Evolutionary conservation across 2,888 invertebrate species (phyloP).

Genomic region (Mesorhabditis belari): DNA sequence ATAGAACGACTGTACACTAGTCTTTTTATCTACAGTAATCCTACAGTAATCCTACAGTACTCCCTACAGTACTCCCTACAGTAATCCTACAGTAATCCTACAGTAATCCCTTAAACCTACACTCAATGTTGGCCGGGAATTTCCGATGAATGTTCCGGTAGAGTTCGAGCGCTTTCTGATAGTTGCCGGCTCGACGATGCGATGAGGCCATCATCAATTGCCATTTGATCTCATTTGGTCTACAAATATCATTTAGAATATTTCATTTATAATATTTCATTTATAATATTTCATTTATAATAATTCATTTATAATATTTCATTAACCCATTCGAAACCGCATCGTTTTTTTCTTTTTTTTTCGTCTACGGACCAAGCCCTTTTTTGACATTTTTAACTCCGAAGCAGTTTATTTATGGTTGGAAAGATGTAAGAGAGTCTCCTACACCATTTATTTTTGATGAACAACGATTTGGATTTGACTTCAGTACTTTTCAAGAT

Average conservation of each 20-base stretch:
- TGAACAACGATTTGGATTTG: too few species aligned
- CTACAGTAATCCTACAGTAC: neutral
- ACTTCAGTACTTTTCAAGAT: too few species aligned
- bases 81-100: conserved; percentile 57
- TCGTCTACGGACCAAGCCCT: conserved; percentile 11
- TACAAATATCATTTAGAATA: conserved; percentile 85
- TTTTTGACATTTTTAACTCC: neutral
- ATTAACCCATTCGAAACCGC: conserved; percentile 71
- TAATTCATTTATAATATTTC: conserved; percentile 71
- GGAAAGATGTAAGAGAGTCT: too few species aligned
- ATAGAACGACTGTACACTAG: neutral
- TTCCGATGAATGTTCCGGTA: conserved; percentile 78
- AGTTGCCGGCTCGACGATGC: conserved; percentile 73
- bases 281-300: conserved; percentile 75
- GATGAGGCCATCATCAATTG: conserved; percentile 70
- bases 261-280: conserved; percentile 76
- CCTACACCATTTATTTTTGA: too few species aligned
- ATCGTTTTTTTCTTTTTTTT: conserved; percentile 74
- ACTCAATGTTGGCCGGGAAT: conserved; percentile 91
- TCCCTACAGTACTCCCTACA: neutral
- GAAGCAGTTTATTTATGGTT: too few species aligned
- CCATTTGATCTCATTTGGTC: conserved; percentile 75
- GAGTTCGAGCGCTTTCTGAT: conserved; percentile 73
- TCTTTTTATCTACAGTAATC: too few species aligned
- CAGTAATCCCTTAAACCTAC: conserved; percentile 62